Base-by-base conservation (phyloP, 2,797 vertebrate genomes). In the Thaleichthys pacificus region DNA sequence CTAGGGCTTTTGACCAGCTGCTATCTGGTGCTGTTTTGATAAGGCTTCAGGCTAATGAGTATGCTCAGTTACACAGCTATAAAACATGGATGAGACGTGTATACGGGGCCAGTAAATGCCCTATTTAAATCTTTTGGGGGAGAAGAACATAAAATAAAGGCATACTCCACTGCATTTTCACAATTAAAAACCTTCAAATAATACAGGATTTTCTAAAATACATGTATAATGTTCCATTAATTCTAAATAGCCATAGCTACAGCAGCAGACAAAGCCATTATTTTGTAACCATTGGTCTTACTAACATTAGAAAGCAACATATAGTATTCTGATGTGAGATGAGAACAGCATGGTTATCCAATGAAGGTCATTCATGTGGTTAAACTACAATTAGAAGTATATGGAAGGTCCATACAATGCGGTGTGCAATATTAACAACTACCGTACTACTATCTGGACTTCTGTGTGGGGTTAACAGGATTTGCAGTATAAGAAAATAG, bases 41-140 rank as follows among this genome's bases (percentile, higher is more conserved):
- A 22, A 56, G 21, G 58, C 12, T 24, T 12, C 21, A 12, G 21
- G 11, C 58, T 61, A 61, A 61, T 26, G 42, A 28, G 47, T 11
- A 64, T 64, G 19, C 28, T 35, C 17, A 64, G 32, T 64, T 64
- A 64, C 61, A 64, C 61, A 17, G 17, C 30, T 8, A 7, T 30
- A 9, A 64, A 64, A 64, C 11, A 64, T 64, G 61, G 32, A 35
- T 64, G 61, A 64, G 61, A 35, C 35, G 32, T 6, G 32, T 38
- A 35, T 30, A 38, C 6, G 28, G 28, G 5, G 17, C 15, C 7
- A 4, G 17, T 32, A 64, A 64, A 21, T 42, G n/a, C 6, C 32
- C 61, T 63, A 32, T 63, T 63, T 35, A 11, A 38, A 38, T 42
- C 30, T 38, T 42, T 64, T 32, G 19, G n/a, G 30, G 11, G 62